Conservation (phyloP, 1,140 invertebrate species). For the Megalopta genalis region DNA sequence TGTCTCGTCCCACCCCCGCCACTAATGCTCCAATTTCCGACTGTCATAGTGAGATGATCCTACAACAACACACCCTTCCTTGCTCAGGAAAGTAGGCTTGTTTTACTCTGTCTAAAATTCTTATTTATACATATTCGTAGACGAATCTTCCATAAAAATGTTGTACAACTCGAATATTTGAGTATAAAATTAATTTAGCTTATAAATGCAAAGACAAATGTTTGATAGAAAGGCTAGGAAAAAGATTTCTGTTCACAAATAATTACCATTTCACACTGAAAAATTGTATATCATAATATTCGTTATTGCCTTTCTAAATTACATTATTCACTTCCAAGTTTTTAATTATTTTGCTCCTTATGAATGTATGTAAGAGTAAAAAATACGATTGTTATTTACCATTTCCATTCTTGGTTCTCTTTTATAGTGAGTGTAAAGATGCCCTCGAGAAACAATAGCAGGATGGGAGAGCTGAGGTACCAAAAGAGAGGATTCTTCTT, state of each 20-base stretch:
- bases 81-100: background rate
- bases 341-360: background rate
- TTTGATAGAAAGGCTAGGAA: too few relatives aligned
- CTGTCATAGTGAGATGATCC: conserved; percentile 60
- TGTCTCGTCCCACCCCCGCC: conserved; percentile 40
- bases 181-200: too few relatives aligned
- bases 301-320: too few relatives aligned
- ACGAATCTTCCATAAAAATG: too few relatives aligned
- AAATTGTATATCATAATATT: too few relatives aligned
- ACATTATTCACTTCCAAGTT: too few relatives aligned
- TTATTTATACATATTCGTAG: too few relatives aligned
- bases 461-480: conserved; percentile 88
- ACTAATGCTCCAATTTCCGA: conserved; percentile 78
- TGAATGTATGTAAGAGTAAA: background rate
- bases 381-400: conserved; percentile 80
- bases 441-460: conserved; percentile 89
- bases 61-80: conserved; percentile 62
- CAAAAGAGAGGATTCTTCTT: conserved; percentile 87
- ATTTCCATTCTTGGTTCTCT: conserved; percentile 92
- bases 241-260: too few relatives aligned
- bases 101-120: background rate
- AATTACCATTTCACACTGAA: too few relatives aligned
- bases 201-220: too few relatives aligned
- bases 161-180: too few relatives aligned
- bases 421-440: conserved; percentile 92